These are phyloP conservation scores for Callionymus lyra DNA, from an alignment of 2,113 vertebrate species.

Conservation along the genomic window DNA sequence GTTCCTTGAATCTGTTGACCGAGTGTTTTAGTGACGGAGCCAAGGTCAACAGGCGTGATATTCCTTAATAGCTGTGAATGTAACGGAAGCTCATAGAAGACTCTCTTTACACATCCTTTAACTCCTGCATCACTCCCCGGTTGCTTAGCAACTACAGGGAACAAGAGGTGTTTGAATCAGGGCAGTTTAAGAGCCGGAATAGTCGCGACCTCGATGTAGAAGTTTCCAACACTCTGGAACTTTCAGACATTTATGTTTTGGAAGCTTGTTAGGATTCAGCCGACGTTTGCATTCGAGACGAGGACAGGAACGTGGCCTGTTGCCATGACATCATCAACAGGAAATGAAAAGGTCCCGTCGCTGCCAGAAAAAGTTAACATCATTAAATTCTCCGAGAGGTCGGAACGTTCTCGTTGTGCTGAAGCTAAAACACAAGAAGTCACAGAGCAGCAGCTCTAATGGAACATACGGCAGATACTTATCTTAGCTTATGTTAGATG, in stretches of 20 bases:
- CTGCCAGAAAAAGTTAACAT: conserved; percentile 25
- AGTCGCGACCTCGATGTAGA: conserved; percentile 26
- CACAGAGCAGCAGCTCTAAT: too few species aligned
- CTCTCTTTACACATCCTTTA: conserved; percentile 34
- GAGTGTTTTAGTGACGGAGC: conserved; percentile 3
- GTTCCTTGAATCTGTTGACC: too few species aligned
- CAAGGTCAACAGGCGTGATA: conserved; percentile 27
- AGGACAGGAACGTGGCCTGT: conserved; percentile 25
- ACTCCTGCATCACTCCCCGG: conserved; percentile 38
- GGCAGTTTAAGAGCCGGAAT: conserved; percentile 42
- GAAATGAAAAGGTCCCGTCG: conserved; percentile 43
- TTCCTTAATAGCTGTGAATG: conserved; percentile 37
- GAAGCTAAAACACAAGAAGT: conserved; percentile 5
- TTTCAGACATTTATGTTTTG: conserved; percentile 9
- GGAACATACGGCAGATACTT: too few species aligned
- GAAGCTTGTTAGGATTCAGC: conserved; percentile 1
- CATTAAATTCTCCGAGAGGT: conserved; percentile 37
- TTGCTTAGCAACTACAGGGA: conserved; percentile 67
- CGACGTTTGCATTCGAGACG: conserved; percentile 30
- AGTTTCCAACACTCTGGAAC: conserved; percentile 36
- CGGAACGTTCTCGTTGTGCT: conserved; percentile 47
- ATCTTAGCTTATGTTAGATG: too few species aligned
- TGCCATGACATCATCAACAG: conserved; percentile 56
- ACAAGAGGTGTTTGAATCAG: conserved; percentile 58
- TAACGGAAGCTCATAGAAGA: conserved; percentile 43